phyloP scores from a whole-genome alignment of 2,113 vertebrate species.

The Eleginops maclovinus region DNA sequence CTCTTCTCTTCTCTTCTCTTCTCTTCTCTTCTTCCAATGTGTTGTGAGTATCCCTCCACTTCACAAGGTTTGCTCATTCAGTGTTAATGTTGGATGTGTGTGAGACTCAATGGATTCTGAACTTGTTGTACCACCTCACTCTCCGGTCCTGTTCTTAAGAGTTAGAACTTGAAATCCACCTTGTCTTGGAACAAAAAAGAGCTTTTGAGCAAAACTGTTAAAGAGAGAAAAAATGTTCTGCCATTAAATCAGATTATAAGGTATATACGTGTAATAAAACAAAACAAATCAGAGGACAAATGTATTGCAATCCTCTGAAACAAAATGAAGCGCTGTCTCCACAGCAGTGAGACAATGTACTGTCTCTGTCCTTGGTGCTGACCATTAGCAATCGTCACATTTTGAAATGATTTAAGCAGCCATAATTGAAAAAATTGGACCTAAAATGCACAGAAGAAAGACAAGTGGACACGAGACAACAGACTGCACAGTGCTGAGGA shows the following conservation, averaged over 20 bases:
- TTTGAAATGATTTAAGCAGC: not conserved
- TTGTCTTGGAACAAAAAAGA: not conserved
- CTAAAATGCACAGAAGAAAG: no score
- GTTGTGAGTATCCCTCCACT: not conserved
- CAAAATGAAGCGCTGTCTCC: not conserved
- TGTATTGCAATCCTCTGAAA: not conserved
- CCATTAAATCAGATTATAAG: not conserved
- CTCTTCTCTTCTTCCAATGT: not conserved
- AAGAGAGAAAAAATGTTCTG: not conserved
- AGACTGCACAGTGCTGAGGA: not conserved
- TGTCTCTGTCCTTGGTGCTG: not conserved
- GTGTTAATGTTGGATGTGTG: not conserved
- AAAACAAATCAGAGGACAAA: not conserved
- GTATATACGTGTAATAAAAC: not conserved
- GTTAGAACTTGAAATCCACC: not conserved
- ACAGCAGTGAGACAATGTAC: not conserved
- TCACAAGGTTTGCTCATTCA: not conserved
- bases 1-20: not conserved
- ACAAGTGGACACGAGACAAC: no score
- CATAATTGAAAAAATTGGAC: not conserved
- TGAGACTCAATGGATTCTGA: conserved; percentile 7
- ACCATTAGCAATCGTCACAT: not conserved
- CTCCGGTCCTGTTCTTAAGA: not conserved
- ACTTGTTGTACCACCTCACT: not conserved
- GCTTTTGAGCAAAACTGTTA: not conserved